These are phyloP conservation scores for Saturnia pavonia DNA, from an alignment of 2,888 invertebrate genomes.

Conservation along the genomic window DNA sequence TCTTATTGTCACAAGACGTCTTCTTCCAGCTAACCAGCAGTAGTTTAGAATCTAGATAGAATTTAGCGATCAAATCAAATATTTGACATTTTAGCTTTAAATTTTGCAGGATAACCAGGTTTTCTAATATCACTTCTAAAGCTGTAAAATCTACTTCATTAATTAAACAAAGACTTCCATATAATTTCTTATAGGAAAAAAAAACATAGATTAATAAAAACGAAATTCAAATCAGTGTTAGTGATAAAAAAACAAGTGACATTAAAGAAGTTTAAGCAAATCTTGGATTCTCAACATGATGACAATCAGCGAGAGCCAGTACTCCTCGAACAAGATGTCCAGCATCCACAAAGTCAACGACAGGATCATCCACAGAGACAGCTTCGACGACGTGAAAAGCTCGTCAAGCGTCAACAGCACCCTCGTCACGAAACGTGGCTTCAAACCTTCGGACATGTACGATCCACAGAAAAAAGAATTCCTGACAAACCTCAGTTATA, in stretches of 20 bases:
- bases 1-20: not conserved
- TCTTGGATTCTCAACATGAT: conserved; percentile 65
- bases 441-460: conserved; percentile 92
- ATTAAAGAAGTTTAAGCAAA: conserved; percentile 20
- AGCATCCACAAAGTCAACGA: conserved; percentile 77
- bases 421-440: conserved; percentile 87
- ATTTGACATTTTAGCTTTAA: not conserved
- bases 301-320: conserved; percentile 80
- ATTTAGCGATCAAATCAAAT: too few relatives aligned
- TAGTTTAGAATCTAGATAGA: too few relatives aligned
- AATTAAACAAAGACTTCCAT: not conserved
- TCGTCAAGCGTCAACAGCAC: conserved; percentile 80
- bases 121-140: not conserved
- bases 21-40: not conserved
- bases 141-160: not conserved
- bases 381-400: conserved; percentile 74
- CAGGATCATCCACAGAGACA: conserved; percentile 71
- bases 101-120: not conserved
- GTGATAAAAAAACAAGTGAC: conserved; percentile 27
- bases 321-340: conserved; percentile 77
- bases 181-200: not conserved
- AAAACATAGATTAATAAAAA: not conserved
- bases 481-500: conserved; percentile 89
- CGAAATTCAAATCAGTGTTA: not conserved
- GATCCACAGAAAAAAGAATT: conserved; percentile 91